A percentile compares a stretch with the other conserved stretches of the same genome.
Evolutionary conservation across 2,113 vertebrate species (phyloP).

Genomic region (Hippocampus zosterae): DNA sequence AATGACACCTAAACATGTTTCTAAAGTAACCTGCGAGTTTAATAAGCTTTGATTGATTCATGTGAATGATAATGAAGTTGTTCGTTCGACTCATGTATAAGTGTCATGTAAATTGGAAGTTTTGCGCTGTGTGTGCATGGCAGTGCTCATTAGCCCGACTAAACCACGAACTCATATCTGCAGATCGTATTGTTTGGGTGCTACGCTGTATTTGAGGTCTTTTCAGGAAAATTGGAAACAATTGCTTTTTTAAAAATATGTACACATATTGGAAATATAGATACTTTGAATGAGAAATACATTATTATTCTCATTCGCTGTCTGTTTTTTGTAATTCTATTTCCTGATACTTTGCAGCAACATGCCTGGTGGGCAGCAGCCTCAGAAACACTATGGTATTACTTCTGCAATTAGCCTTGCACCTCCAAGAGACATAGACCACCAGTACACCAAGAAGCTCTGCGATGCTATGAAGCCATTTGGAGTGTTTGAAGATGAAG

Average conservation of each 20-base stretch:
- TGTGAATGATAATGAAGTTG: neutral
- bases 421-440: slow-evolving; percentile 82
- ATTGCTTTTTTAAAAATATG: no score
- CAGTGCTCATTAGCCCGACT: no score
- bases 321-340: neutral
- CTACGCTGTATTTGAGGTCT: no score
- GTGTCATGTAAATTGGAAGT: neutral
- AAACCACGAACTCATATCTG: no score
- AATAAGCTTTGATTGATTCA: neutral
- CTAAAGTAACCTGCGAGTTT: neutral
- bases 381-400: slow-evolving; percentile 87
- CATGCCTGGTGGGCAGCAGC: slow-evolving; percentile 79
- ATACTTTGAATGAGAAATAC: neutral
- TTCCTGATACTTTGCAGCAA: slow-evolving; percentile 46
- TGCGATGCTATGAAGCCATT: slow-evolving; percentile 92
- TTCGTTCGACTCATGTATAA: neutral
- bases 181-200: no score
- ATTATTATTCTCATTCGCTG: neutral
- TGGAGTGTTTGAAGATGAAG: slow-evolving; percentile 93
- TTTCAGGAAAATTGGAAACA: no score
- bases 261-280: no score
- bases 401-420: slow-evolving; percentile 92
- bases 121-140: neutral
- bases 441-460: slow-evolving; percentile 85
- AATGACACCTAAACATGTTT: neutral